Conservation (phyloP, 1,140 invertebrate genomes). For the Proales similis region DNA sequence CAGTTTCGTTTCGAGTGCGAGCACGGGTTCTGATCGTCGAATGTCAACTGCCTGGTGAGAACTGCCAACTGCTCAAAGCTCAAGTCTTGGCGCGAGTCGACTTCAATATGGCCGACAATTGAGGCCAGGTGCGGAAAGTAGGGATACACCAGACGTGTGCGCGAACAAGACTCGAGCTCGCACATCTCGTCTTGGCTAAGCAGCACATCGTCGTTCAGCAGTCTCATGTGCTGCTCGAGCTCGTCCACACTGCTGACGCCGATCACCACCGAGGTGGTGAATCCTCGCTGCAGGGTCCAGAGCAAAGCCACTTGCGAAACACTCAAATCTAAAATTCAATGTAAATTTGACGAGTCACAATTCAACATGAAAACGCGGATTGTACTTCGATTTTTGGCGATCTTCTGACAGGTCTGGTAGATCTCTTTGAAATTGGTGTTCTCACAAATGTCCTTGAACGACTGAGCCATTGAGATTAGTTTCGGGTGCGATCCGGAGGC, state of each 20-base stretch:
- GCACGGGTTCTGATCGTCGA: no score
- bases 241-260: slow-evolving; percentile 44
- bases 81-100: neutral
- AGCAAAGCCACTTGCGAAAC: slow-evolving; percentile 44
- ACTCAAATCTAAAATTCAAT: slow-evolving; percentile 4
- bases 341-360: no score
- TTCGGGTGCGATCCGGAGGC: neutral
- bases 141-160: slow-evolving; percentile 16
- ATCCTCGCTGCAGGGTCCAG: slow-evolving; percentile 46
- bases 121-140: slow-evolving; percentile 19
- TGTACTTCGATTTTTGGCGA: slow-evolving; percentile 9
- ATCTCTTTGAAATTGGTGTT: slow-evolving; percentile 15
- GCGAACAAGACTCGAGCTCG: slow-evolving; percentile 15
- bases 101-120: slow-evolving; percentile 20
- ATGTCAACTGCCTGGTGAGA: no score
- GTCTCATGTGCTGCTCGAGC: slow-evolving; percentile 46
- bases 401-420: neutral
- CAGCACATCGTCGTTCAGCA: slow-evolving; percentile 1
- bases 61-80: slow-evolving; percentile 30
- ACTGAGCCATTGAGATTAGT: slow-evolving; percentile 9
- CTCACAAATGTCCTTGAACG: slow-evolving; percentile 10
- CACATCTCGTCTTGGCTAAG: slow-evolving; percentile 17
- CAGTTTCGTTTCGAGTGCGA: no score
- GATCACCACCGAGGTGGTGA: slow-evolving; percentile 46
- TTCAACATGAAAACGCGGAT: no score